These are phyloP conservation scores for Diacarnus erythraeanus DNA, from an alignment of 37 sponge, comb jelly and placozoan species.

Conservation along the genomic window DNA sequence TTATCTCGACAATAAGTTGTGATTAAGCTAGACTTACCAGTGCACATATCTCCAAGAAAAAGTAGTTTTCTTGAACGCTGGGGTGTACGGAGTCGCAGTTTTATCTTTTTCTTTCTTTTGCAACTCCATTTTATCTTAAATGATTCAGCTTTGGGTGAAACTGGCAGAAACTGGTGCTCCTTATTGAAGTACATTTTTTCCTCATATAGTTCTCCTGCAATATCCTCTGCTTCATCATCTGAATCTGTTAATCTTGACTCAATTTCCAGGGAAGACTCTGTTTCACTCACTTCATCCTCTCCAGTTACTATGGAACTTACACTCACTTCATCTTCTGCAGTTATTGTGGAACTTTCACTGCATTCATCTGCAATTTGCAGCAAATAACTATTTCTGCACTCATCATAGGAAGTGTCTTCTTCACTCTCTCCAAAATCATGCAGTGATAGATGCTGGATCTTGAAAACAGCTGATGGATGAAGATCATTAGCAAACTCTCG, in stretches of 20 bases:
- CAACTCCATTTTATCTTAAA: not conserved
- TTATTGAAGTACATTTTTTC: no score
- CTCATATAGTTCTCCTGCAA: not conserved
- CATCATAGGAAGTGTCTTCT: no score
- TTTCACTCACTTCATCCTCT: not conserved
- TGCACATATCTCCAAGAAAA: slow-evolving; percentile 54
- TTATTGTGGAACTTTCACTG: not conserved
- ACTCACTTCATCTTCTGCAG: not conserved
- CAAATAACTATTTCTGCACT: no score
- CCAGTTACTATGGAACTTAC: not conserved
- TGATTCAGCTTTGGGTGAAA: not conserved
- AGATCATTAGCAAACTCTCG: not conserved
- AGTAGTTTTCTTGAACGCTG: slow-evolving; percentile 49
- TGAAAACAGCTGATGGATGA: not conserved
- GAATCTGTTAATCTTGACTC: not conserved
- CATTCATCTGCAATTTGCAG: not conserved
- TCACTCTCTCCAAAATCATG: not conserved
- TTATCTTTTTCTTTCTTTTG: not conserved
- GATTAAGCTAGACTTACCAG: slow-evolving; percentile 40
- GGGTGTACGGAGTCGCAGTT: not conserved
- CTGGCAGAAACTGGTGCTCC: not conserved
- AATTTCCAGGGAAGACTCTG: not conserved
- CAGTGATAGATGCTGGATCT: not conserved
- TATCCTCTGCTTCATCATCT: not conserved
- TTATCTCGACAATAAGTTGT: slow-evolving; percentile 44